phyloP scores from a whole-genome alignment of 2,888 invertebrate genomes.

The Athetis lepigone region DNA sequence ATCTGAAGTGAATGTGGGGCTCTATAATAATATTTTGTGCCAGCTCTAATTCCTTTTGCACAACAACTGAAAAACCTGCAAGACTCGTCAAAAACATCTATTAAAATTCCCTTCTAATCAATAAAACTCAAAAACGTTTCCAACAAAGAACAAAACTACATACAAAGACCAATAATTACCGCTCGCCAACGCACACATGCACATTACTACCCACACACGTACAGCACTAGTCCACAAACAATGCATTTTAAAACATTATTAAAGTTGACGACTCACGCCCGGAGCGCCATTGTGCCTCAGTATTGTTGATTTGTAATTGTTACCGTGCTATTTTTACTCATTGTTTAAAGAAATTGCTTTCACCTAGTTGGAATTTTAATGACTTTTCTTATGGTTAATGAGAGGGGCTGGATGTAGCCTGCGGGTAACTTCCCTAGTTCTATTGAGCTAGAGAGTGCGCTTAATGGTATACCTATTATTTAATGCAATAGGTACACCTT shows the following conservation, averaged over 20 bases:
- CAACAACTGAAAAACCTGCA: too few relatives aligned
- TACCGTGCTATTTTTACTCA: conserved; percentile 62
- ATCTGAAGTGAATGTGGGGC: too few relatives aligned
- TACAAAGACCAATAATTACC: background rate
- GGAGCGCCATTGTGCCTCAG: conserved; percentile 63
- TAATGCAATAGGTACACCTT: too few relatives aligned
- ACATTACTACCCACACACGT: background rate
- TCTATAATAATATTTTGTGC: too few relatives aligned
- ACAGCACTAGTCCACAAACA: conserved; percentile 60
- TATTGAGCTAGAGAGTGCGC: background rate
- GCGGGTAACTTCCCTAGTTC: background rate
- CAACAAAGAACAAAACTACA: background rate
- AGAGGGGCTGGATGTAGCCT: conserved; percentile 4
- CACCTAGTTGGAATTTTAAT: conserved; percentile 55
- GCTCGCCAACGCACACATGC: conserved; percentile 4
- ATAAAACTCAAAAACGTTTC: background rate
- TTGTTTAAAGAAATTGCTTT: conserved; percentile 56
- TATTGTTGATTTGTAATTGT: conserved; percentile 77
- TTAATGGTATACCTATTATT: background rate
- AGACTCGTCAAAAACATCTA: too few relatives aligned
- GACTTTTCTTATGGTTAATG: conserved; percentile 48
- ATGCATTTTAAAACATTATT: conserved; percentile 73
- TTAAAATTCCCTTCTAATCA: background rate
- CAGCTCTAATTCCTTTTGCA: too few relatives aligned
- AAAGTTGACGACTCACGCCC: conserved; percentile 67